A percentile compares a stretch with the other conserved stretches of the same genome.
These are phyloP conservation scores for Patiria pectinifera DNA, from an alignment of 53 echinoderm and acorn worm genomes.

Conservation along the genomic window DNA sequence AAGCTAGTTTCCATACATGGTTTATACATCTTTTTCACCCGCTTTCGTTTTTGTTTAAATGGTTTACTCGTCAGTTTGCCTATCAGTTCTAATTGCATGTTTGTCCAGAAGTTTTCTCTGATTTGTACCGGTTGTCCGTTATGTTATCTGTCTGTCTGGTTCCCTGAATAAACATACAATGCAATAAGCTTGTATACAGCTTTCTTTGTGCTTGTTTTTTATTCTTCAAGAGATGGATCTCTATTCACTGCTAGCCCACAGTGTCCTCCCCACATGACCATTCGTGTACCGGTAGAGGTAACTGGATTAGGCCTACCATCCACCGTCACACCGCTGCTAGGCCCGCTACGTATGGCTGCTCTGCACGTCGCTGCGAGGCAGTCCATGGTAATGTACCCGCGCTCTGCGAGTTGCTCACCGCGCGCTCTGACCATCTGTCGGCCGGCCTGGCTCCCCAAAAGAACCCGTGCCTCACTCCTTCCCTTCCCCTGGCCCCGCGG, in stretches of 20 bases:
- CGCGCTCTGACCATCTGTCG: slow-evolving; percentile 32
- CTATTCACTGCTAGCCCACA: background rate
- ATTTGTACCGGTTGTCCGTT: no score
- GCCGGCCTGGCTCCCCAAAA: slow-evolving; percentile 5
- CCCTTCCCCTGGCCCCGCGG: background rate
- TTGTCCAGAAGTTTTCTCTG: no score
- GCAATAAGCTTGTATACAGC: no score
- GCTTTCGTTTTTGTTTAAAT: no score
- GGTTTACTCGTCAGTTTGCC: no score
- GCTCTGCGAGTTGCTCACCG: background rate
- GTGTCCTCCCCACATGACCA: background rate
- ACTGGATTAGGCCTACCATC: background rate
- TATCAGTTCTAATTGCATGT: no score
- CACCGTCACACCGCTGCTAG: background rate
- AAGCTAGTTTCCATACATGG: no score
- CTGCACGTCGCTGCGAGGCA: slow-evolving; percentile 1
- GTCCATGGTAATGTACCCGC: background rate
- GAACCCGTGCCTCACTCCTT: background rate
- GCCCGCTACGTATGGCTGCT: background rate
- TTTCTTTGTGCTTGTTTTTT: no score
- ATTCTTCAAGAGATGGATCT: background rate
- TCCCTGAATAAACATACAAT: no score
- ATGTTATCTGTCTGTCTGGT: no score
- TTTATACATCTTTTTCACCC: no score
- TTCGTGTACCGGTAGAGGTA: background rate